Evolutionary conservation across 2,113 vertebrate genomes (phyloP), one percentile per base, ranked within the genome.

Genomic region (Eptatretus burgeri): DNA sequence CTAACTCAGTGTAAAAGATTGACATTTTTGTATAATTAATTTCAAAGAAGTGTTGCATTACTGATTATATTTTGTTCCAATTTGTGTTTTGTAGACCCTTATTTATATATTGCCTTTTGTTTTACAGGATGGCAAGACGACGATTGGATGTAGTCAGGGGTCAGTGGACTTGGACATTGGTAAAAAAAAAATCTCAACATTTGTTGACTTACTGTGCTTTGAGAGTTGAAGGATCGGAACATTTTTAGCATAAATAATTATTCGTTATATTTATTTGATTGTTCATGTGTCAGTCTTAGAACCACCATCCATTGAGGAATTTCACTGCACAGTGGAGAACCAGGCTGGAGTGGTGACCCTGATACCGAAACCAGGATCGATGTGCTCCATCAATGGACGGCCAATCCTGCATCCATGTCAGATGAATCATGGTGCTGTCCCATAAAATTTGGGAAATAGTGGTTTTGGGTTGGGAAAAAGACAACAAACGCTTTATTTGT

Each of bases 71-170:
- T 66, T 71, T 63, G 74, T 69, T 74, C 67, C 71, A 65, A 69
- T 76, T 78, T 75, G 56, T 65, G 66, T 66, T 70, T 74, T 73
- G 75, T 76, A 78, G 67, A 69, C 66, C 75, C 66, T 78, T 71
- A 49, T 75, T 66, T 75, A 65, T 74, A 41, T 41, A n/a, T 67
- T 11, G 18, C 18, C 27, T 41, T 49, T 56, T 50, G 14, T 18
- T 2, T 74, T 68, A 67, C 72, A 98, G 91, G 85, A 98, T 72
- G 89, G 89, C 69, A 75, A 79, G 65, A 98, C 89, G 65, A 80
- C 73, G 73, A 84, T 98, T 66, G 84, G 85, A 75, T 80, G 82
- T 69, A 77, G 73, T 67, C 77, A 79, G 65, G 78, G 78, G 65
- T 74, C 78, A 51, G 73, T 78, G 69, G 83, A 91, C 64, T 77